Conservation (phyloP, 2,888 invertebrate genomes). For the Drosophila kokeensis region DNA sequence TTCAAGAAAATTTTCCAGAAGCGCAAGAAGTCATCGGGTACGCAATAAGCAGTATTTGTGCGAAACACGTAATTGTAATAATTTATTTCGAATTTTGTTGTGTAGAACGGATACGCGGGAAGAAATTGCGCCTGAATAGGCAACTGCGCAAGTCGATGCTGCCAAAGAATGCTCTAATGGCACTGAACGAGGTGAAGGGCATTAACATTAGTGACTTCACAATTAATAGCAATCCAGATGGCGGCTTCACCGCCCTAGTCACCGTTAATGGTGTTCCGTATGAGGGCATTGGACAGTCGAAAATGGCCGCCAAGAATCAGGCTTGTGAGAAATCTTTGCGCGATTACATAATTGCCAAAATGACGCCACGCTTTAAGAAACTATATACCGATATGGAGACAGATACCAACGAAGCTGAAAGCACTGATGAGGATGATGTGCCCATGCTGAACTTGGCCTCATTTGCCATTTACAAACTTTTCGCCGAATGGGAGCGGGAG, state of each 20-base stretch:
- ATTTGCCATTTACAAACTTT: slow-evolving; percentile 93
- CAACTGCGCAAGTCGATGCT: slow-evolving; percentile 90
- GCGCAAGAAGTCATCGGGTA: slow-evolving; percentile 84
- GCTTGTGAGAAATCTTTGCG: slow-evolving; percentile 92
- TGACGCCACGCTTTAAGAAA: slow-evolving; percentile 73
- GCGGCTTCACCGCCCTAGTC: slow-evolving; percentile 86
- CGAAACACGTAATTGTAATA: not conserved
- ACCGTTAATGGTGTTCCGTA: slow-evolving; percentile 88
- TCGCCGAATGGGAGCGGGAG: slow-evolving; percentile 92
- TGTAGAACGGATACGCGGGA: slow-evolving; percentile 83
- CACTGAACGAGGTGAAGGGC: slow-evolving; percentile 91
- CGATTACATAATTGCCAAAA: slow-evolving; percentile 87
- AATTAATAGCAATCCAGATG: slow-evolving; percentile 75
- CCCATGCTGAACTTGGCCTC: slow-evolving; percentile 94
- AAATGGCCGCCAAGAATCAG: slow-evolving; percentile 89
- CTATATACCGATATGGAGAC: slow-evolving; percentile 56
- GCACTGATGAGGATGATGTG: slow-evolving; percentile 86
- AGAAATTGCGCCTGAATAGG: slow-evolving; percentile 90
- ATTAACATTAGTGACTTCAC: slow-evolving; percentile 82
- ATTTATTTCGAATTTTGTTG: not conserved
- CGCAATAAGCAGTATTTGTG: not conserved
- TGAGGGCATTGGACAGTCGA: slow-evolving; percentile 85
- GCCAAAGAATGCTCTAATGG: slow-evolving; percentile 94
- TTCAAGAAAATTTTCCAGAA: slow-evolving; percentile 84
- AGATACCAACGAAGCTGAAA: slow-evolving; percentile 52